Conservation (phyloP, 1,140 invertebrate genomes). For the Papilio aristodemus region DNA sequence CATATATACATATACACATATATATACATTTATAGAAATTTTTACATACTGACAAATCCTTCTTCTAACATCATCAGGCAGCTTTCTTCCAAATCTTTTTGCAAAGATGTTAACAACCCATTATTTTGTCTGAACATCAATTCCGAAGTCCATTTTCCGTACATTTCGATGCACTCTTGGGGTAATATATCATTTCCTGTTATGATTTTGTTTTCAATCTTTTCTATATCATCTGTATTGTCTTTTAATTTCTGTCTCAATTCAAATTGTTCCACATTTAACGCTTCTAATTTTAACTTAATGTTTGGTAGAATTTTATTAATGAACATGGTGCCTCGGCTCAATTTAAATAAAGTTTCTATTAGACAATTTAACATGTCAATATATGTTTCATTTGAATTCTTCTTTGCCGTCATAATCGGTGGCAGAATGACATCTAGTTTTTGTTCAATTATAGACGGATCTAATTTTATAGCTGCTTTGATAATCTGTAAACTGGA, state of each 20-base stretch:
- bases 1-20: not conserved
- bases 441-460: conserved; percentile 63
- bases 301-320: conserved; percentile 62
- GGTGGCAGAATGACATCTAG: conserved; percentile 56
- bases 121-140: conserved; percentile 73
- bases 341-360: conserved; percentile 69
- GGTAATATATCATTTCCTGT: conserved; percentile 63
- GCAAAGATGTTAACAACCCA: conserved; percentile 58
- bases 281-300: conserved; percentile 55
- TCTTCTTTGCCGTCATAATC: conserved; percentile 66
- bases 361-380: conserved; percentile 63
- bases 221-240: conserved; percentile 44
- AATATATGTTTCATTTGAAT: conserved; percentile 49
- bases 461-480: conserved; percentile 63
- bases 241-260: conserved; percentile 59
- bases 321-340: conserved; percentile 60
- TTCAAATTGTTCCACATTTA: conserved; percentile 64
- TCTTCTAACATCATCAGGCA: conserved; percentile 66
- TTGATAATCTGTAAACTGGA: conserved; percentile 62
- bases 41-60: conserved; percentile 65
- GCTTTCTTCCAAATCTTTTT: conserved; percentile 66
- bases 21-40: conserved; percentile 22
- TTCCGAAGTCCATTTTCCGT: conserved; percentile 64
- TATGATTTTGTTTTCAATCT: conserved; percentile 59
- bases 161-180: conserved; percentile 56